These are phyloP conservation scores for Cacoxenus indagator DNA, from an alignment of 2,888 invertebrate genomes.

Conservation along the genomic window DNA sequence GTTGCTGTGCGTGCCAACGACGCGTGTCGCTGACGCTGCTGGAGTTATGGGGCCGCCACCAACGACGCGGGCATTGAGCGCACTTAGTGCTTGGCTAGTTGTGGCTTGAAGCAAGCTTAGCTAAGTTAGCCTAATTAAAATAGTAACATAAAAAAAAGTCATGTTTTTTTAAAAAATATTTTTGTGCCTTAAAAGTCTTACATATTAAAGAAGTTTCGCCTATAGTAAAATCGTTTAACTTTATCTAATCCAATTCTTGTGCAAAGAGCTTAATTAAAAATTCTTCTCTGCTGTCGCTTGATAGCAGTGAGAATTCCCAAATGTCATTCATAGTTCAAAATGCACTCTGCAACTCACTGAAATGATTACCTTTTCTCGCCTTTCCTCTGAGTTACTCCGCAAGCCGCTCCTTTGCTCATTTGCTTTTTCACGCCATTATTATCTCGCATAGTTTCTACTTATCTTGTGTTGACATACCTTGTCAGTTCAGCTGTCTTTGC, in stretches of 20 bases:
- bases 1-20: slow-evolving; percentile 30
- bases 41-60: slow-evolving; percentile 19
- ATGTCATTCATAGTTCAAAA: slow-evolving; percentile 40
- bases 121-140: too few species aligned
- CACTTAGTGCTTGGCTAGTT: slow-evolving; percentile 42
- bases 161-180: too few species aligned
- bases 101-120: slow-evolving; percentile 29
- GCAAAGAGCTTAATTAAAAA: too few species aligned
- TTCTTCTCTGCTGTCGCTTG: too few species aligned
- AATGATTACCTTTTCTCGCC: background rate
- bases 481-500: slow-evolving; percentile 52
- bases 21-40: slow-evolving; percentile 20
- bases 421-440: background rate
- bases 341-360: background rate
- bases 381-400: too few species aligned
- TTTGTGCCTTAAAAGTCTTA: too few species aligned
- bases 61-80: slow-evolving; percentile 41
- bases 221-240: too few species aligned
- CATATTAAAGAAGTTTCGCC: too few species aligned
- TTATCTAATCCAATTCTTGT: too few species aligned
- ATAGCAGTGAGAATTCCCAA: slow-evolving; percentile 31
- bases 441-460: slow-evolving; percentile 36
- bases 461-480: slow-evolving; percentile 60
- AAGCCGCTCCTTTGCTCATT: background rate
- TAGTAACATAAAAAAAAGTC: too few species aligned